phyloP scores from a whole-genome alignment of 2,113 vertebrate species.

The Mustelus asterias region DNA sequence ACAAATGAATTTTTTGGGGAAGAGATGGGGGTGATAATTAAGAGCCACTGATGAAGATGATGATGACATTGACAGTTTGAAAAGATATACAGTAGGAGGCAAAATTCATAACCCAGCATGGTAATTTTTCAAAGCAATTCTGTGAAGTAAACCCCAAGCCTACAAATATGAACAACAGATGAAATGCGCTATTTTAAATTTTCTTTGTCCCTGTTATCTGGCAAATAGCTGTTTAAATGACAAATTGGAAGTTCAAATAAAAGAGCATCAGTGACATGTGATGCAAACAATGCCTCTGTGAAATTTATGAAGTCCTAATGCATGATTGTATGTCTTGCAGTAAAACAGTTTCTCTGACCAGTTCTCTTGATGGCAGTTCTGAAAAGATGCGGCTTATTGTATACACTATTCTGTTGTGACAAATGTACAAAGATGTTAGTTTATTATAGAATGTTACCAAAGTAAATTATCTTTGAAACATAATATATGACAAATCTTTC shows the following conservation, averaged over 20 bases:
- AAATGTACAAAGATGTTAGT: not conserved
- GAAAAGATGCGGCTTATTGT: not conserved
- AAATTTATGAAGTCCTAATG: constrained; percentile 27
- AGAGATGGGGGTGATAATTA: constrained; percentile 58
- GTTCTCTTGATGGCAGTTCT: not conserved
- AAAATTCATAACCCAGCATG: constrained; percentile 25
- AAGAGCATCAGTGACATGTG: not conserved
- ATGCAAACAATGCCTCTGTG: not conserved
- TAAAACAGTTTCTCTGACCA: not conserved
- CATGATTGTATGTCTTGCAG: not conserved
- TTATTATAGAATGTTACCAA: not conserved
- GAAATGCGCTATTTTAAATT: not conserved
- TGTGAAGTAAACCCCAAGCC: not conserved
- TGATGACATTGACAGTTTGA: constrained; percentile 35
- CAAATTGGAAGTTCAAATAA: constrained; percentile 20
- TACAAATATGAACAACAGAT: constrained; percentile 7
- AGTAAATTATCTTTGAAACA: not conserved
- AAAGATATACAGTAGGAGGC: constrained; percentile 25
- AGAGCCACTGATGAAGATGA: constrained; percentile 53
- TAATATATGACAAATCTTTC: not conserved
- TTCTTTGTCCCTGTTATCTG: not conserved
- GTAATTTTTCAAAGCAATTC: constrained; percentile 32
- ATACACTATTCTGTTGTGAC: not conserved
- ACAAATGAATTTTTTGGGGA: constrained; percentile 63
- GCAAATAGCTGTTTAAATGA: constrained; percentile 22